Conservation (phyloP, 92 coral and sea anemone species). For the Phymanthus crucifer region DNA sequence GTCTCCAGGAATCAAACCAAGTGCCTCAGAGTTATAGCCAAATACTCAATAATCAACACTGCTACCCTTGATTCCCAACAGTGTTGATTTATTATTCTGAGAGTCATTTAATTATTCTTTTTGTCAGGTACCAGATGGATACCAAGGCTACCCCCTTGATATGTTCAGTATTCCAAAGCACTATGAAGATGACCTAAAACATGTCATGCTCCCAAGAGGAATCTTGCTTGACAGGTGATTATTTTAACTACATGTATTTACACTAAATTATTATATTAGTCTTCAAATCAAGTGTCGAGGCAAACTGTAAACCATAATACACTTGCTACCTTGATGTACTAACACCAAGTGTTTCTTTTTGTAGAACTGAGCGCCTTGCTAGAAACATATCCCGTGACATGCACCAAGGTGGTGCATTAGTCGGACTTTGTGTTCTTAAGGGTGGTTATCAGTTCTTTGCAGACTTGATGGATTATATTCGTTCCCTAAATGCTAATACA, state of each 20-base stretch:
- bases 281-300: no score
- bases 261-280: no score
- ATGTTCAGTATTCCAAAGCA: constrained; percentile 97
- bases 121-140: constrained; percentile 59
- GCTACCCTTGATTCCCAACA: no score
- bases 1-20: no score
- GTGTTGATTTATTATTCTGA: neutral
- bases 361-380: constrained; percentile 89
- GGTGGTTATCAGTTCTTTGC: constrained; percentile 99
- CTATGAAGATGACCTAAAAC: constrained; percentile 81
- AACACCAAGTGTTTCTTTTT: neutral
- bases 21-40: no score
- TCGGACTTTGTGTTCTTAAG: constrained; percentile 91
- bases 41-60: neutral
- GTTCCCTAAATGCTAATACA: constrained; percentile 81
- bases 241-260: no score
- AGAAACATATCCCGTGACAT: constrained; percentile 87
- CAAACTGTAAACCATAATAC: no score
- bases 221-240: constrained; percentile 82
- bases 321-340: neutral
- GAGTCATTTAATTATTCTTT: neutral
- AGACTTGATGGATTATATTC: constrained; percentile 81
- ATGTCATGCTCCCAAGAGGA: constrained; percentile 89
- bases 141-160: constrained; percentile 71
- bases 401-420: constrained; percentile 60